Base-by-base conservation (phyloP, 2,888 invertebrate genomes). In the Heliconius ismenius region DNA sequence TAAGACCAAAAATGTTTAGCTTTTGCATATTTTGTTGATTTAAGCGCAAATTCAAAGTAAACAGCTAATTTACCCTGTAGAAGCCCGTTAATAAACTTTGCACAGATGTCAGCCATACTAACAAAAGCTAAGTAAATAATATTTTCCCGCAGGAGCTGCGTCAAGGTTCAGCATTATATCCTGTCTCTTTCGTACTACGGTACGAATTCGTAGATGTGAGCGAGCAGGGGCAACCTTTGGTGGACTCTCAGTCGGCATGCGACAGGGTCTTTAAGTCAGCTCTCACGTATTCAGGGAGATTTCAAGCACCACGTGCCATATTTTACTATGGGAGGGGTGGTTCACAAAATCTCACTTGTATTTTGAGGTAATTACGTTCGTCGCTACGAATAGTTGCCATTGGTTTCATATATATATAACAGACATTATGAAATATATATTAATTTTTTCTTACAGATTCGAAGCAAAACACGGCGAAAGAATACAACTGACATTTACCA, bases 271-370 rank as follows among this genome's bases (percentile, higher is more conserved):
- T 96, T 85, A 95, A 94, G 84, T 94, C 95, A 73, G 92, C 93
- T 73, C 93, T 92, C 80, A 94, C 93, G 9, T 94, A 94, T 84
- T 94, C 95, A 21, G 96, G 96, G 24, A 92, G 95, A 83, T 96
- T 97, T 87, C 95, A 96, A 86, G 97, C 97, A 43, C 97, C 97
- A 11, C 95, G 96, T 83, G 97, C 97, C 82, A 97, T 97, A 75
- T 97, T 98, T 90, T 96, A 97, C 85, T 98, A 96, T 85, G 97
- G 97, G 3, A 95, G 97, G 83, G 98, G 97, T 21, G 98, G 97
- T 2, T 95, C 96, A 28, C 95, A 96, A 85, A 96, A 97, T 86
- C 90, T 97, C 75, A 96, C 95, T 78, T 97, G 97, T 88, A 95
- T 96, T 80, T 95, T 97, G 84, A 95, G 96, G 93, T 93, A 87